Conservation (phyloP, 1,140 invertebrate genomes). For the Drosophila murphyi region DNA sequence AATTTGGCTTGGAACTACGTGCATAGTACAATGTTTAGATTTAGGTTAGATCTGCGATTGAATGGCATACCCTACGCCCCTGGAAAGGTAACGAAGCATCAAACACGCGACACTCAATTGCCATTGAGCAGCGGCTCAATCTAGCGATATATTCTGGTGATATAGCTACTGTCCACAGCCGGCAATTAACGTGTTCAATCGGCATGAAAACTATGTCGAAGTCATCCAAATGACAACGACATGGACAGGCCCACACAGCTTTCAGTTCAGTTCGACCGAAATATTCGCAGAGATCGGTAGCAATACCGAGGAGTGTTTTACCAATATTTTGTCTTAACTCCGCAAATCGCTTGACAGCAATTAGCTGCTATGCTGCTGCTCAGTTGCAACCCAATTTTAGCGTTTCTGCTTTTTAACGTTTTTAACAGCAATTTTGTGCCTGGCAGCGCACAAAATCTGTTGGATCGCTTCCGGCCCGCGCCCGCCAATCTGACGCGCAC, state of each 20-base stretch:
- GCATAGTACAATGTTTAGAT: not conserved
- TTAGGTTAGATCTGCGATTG: not conserved
- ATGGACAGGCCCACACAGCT: slow-evolving; percentile 40
- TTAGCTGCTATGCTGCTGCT: slow-evolving; percentile 42
- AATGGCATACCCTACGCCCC: slow-evolving; percentile 45
- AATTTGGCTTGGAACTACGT: too few species aligned
- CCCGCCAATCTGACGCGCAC: slow-evolving; percentile 52
- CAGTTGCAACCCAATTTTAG: slow-evolving; percentile 36
- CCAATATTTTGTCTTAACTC: not conserved
- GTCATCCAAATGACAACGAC: slow-evolving; percentile 61
- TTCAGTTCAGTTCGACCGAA: slow-evolving; percentile 51
- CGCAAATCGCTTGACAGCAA: slow-evolving; percentile 4
- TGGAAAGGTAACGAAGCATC: slow-evolving; percentile 67
- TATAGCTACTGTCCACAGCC: slow-evolving; percentile 39
- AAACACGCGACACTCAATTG: slow-evolving; percentile 76
- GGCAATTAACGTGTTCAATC: slow-evolving; percentile 77
- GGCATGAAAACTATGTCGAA: slow-evolving; percentile 82
- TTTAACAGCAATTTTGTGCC: slow-evolving; percentile 56
- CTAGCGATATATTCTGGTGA: slow-evolving; percentile 58
- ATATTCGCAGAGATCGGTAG: slow-evolving; percentile 40
- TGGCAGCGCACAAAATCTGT: slow-evolving; percentile 70
- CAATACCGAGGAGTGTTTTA: not conserved
- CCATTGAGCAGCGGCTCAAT: slow-evolving; percentile 55
- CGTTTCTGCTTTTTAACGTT: slow-evolving; percentile 38
- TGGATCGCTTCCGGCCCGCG: slow-evolving; percentile 63